phyloP scores from a whole-genome alignment of 1,140 invertebrate genomes.

The Nomia melanderi region DNA sequence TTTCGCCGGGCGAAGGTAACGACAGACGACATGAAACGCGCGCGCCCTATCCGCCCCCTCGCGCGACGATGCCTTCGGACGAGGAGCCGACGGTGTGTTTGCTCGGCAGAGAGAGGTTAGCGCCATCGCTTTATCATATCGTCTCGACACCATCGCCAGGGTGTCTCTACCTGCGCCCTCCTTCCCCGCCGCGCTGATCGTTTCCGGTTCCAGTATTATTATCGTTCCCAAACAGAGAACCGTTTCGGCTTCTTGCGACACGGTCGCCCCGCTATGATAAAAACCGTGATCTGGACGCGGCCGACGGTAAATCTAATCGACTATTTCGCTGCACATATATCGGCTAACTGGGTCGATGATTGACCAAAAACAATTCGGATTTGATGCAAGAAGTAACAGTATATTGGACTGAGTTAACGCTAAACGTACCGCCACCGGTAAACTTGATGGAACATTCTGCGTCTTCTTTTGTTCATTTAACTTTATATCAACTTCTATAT shows the following conservation, averaged over 20 bases:
- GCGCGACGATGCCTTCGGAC: no score
- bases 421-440: no score
- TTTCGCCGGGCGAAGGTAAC: slow-evolving; percentile 1
- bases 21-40: slow-evolving; percentile 17
- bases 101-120: slow-evolving; percentile 63
- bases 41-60: slow-evolving; percentile 2
- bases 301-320: slow-evolving; percentile 29
- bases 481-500: no score
- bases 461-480: no score
- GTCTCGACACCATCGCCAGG: slow-evolving; percentile 50
- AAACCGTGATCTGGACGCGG: not conserved
- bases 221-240: slow-evolving; percentile 41
- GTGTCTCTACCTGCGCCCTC: slow-evolving; percentile 54
- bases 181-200: slow-evolving; percentile 33
- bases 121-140: slow-evolving; percentile 69
- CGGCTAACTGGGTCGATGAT: not conserved
- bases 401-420: no score
- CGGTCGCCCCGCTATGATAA: not conserved
- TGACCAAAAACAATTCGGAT: no score
- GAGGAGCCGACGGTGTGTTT: slow-evolving; percentile 53
- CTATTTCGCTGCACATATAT: not conserved
- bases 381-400: no score
- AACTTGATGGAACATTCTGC: no score
- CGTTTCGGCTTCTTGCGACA: slow-evolving; percentile 33
- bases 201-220: slow-evolving; percentile 23